Evolutionary conservation across 2,113 vertebrate genomes (phyloP).

Genomic region (Thryonomys swinderianus): DNA sequence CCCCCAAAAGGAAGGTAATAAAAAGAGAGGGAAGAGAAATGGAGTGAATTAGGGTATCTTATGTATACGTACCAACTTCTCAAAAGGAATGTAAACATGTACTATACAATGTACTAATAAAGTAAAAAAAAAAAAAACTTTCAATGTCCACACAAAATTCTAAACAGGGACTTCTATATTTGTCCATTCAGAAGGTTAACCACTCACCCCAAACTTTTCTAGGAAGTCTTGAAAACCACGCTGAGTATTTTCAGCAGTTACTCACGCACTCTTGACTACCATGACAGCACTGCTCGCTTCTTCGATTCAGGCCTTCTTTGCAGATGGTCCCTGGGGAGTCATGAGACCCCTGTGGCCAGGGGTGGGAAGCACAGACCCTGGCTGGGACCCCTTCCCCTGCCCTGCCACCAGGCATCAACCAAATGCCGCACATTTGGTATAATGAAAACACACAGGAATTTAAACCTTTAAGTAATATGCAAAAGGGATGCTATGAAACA

Average conservation of each 20-base stretch:
- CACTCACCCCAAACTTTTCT: neutral
- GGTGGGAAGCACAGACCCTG: neutral
- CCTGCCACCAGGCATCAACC: neutral
- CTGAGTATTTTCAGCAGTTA: neutral
- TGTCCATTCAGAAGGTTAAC: slow-evolving; percentile 9
- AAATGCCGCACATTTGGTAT: neutral
- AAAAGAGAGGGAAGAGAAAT: neutral
- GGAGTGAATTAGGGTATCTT: neutral
- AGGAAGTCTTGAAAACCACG: neutral
- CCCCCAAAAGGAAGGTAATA: too few species aligned
- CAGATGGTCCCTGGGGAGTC: neutral
- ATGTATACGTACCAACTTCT: neutral
- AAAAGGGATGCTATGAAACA: neutral
- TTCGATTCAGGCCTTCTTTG: neutral
- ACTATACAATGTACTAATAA: neutral
- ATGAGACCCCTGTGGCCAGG: neutral
- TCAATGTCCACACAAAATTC: neutral
- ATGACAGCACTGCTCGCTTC: neutral
- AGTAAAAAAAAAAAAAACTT: neutral
- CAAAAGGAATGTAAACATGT: neutral
- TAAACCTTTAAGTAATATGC: neutral
- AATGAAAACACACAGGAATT: slow-evolving; percentile 51
- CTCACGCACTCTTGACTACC: neutral
- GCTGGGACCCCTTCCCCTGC: neutral
- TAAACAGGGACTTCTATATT: neutral